Evolutionary conservation across 2,888 invertebrate genomes (phyloP), one percentile per base, ranked within the genome.

Genomic region (Helicoverpa assulta): DNA sequence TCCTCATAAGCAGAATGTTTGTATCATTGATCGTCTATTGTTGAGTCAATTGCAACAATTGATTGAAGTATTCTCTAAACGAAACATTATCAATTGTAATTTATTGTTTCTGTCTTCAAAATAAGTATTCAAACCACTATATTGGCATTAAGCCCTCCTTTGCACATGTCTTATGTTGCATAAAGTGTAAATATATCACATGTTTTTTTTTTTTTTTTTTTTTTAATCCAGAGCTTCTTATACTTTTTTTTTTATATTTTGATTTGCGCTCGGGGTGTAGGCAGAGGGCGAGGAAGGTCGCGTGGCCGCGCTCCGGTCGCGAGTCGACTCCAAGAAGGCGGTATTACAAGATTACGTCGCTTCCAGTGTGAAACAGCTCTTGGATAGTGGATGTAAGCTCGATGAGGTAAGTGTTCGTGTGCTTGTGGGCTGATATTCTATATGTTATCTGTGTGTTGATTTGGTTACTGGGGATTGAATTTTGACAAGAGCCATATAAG

Each of bases 221-320:
- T 33, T 33, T 33, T 8, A 78, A 72, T 88, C 89, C 89, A 86
- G 89, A 87, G 83, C 85, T 87, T 1, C 85, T 78, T 64, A 43
- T 62, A 33, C 5, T 10, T 4, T 14, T 40, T 40, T 40, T 3
- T 84, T 81, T 73, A 79, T 47, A 69, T 62, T 81, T 80, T 85
- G 78, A 62, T 84, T 91, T 91, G 82, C 72, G 78, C 88, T 90
- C 26, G 89, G 89, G 81, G 81, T 83, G 69, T 96, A 97, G 97
- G 97, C 97, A 92, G 96, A 97, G 93, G 96, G 96, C 89, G 97
- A 97, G 91, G 97, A 96, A 92, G 95, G 95, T 82, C 96, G 96
- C 90, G 96, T 97, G 90, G 94, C 96, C 80, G 96, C 96, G 62
- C 93, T 97, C 86, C 95, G 96, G 84, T 89, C 92, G 53, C 95